These are phyloP conservation scores for Colletes gigas DNA, from an alignment of 1,140 invertebrate genomes.

Conservation along the genomic window DNA sequence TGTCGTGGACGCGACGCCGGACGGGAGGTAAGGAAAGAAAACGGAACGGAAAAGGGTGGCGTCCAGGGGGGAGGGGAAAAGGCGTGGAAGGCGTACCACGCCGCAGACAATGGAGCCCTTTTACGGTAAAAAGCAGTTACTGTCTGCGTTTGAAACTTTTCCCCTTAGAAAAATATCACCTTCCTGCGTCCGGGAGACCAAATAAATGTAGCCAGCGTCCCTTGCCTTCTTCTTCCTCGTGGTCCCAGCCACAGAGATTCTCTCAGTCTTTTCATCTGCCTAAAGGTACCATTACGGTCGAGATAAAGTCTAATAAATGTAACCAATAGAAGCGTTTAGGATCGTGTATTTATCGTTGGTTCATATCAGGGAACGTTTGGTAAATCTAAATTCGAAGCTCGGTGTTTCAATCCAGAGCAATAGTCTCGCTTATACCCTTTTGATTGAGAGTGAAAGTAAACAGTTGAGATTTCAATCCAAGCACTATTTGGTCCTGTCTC, in stretches of 20 bases:
- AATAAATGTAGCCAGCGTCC: conserved; percentile 62
- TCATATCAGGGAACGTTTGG: no score
- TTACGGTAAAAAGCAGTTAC: conserved; percentile 70
- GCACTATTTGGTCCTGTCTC: no score
- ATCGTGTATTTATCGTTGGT: no score
- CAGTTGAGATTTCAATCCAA: no score
- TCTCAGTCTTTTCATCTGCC: background rate
- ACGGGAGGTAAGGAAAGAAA: background rate
- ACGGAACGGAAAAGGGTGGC: background rate
- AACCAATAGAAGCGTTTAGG: no score
- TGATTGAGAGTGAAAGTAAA: no score
- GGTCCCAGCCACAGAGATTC: no score
- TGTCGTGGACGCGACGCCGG: conserved; percentile 24
- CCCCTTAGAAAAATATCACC: conserved; percentile 68
- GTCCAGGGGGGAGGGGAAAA: background rate
- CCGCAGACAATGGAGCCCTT: conserved; percentile 66
- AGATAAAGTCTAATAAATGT: no score
- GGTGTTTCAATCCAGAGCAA: no score
- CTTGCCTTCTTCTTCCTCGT: background rate
- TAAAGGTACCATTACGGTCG: background rate
- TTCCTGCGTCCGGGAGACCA: conserved; percentile 41
- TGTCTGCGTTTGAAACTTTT: conserved; percentile 69
- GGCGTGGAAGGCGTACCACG: conserved; percentile 1
- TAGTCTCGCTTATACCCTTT: no score
- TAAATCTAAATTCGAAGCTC: no score